Evolutionary conservation across 2,797 vertebrate genomes (phyloP).

Genomic region (Trachops cirrhosus): DNA sequence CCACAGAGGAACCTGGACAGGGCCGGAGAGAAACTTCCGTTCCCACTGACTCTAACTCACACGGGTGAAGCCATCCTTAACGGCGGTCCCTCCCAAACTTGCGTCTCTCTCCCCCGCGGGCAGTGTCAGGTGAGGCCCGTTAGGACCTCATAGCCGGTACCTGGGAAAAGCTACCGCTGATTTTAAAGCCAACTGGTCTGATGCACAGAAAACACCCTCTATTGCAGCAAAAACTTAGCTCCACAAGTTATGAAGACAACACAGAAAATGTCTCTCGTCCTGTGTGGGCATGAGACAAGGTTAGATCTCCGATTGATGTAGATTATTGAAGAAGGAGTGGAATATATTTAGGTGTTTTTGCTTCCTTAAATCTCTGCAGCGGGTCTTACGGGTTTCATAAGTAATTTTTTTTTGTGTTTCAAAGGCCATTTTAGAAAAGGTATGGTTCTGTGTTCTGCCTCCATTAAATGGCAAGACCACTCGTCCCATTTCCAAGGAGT

Average conservation of each 20-base stretch:
- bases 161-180: neutral
- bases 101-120: neutral
- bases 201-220: neutral
- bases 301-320: neutral
- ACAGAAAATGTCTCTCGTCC: neutral
- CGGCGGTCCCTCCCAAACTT: neutral
- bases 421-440: neutral
- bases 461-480: neutral
- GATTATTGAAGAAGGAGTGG: neutral
- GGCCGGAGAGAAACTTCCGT: neutral
- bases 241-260: neutral
- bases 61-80: neutral
- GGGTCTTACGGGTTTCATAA: neutral
- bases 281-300: neutral
- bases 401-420: neutral
- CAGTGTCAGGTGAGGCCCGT: neutral
- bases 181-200: neutral
- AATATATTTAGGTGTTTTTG: neutral
- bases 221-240: neutral
- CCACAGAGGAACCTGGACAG: neutral
- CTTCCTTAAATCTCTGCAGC: neutral
- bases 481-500: neutral
- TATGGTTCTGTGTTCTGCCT: neutral
- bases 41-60: neutral
- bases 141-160: neutral